Evolutionary conservation across 2,113 vertebrate species (phyloP).

Genomic region (Halichoeres trimaculatus): DNA sequence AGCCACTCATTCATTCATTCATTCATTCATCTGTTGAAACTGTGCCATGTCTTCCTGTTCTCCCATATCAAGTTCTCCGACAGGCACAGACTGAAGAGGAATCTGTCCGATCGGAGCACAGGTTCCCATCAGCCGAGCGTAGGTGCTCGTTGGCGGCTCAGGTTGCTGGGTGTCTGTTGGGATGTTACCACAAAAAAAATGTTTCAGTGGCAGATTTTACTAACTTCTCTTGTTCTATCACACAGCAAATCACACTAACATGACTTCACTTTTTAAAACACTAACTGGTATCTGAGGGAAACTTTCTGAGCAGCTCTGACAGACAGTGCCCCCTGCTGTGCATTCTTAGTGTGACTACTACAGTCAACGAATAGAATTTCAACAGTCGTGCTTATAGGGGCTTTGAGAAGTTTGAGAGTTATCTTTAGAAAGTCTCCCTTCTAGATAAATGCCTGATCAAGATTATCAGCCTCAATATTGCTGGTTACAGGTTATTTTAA

Average conservation of each 20-base stretch:
- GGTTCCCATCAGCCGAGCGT: slow-evolving; percentile 61
- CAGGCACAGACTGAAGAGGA: slow-evolving; percentile 67
- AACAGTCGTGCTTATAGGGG: too few species aligned
- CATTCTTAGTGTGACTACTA: neutral
- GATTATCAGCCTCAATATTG: too few species aligned
- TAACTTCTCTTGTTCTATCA: neutral
- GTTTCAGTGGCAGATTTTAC: neutral
- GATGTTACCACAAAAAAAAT: neutral
- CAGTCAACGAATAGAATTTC: neutral
- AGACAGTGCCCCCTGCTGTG: neutral
- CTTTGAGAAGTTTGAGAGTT: too few species aligned
- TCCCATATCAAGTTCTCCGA: slow-evolving; percentile 63
- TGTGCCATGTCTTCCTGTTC: slow-evolving; percentile 37
- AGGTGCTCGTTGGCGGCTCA: slow-evolving; percentile 61
- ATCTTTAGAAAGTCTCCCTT: too few species aligned
- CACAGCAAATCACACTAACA: neutral
- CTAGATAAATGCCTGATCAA: too few species aligned
- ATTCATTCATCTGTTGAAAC: neutral
- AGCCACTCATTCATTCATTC: neutral
- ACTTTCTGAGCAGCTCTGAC: slow-evolving; percentile 7
- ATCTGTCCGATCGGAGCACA: slow-evolving; percentile 73
- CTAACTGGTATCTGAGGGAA: neutral
- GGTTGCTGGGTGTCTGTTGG: neutral
- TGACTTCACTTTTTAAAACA: neutral
- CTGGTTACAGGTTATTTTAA: too few species aligned